A percentile compares a stretch with the other conserved stretches of the same genome.
These are phyloP conservation scores for Rhabdomys pumilio DNA, from an alignment of 2,797 vertebrate genomes.

Conservation along the genomic window DNA sequence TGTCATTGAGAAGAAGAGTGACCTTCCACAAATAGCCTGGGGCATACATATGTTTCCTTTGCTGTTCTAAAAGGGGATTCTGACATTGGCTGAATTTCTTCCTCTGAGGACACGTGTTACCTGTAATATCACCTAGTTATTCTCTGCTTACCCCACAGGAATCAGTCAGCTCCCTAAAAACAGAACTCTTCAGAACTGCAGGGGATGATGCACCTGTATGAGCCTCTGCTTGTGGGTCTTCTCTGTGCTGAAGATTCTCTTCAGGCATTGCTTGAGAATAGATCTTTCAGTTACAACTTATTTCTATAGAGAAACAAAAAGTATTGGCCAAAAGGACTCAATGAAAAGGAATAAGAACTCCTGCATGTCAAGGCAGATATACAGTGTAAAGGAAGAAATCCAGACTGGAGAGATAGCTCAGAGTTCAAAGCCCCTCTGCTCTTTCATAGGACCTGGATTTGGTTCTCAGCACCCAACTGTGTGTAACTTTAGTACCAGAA, in stretches of 20 bases:
- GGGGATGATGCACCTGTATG: not conserved
- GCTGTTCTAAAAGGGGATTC: not conserved
- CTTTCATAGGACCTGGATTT: not conserved
- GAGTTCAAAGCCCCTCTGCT: not conserved
- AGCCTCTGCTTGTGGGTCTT: not conserved
- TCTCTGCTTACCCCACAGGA: constrained; percentile 11
- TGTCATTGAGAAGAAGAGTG: constrained; percentile 14
- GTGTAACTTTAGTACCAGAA: not conserved
- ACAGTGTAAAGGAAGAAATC: not conserved
- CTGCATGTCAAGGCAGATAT: not conserved
- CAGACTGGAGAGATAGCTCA: not conserved
- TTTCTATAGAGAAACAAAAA: constrained; percentile 7
- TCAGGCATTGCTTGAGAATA: not conserved
- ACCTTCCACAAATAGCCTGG: constrained; percentile 16
- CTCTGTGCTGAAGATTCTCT: not conserved
- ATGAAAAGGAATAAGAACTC: not conserved
- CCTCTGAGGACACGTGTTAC: constrained; percentile 19
- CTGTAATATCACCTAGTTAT: constrained; percentile 52
- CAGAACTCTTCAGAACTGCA: not conserved
- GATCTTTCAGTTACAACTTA: not conserved
- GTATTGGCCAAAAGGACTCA: not conserved
- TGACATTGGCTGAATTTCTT: constrained; percentile 24
- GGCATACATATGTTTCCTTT: constrained; percentile 28
- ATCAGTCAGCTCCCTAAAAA: constrained; percentile 25
- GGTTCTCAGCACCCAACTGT: not conserved